These are phyloP conservation scores for Ictinia mississippiensis DNA, from an alignment of 2,797 vertebrate species.

Conservation along the genomic window DNA sequence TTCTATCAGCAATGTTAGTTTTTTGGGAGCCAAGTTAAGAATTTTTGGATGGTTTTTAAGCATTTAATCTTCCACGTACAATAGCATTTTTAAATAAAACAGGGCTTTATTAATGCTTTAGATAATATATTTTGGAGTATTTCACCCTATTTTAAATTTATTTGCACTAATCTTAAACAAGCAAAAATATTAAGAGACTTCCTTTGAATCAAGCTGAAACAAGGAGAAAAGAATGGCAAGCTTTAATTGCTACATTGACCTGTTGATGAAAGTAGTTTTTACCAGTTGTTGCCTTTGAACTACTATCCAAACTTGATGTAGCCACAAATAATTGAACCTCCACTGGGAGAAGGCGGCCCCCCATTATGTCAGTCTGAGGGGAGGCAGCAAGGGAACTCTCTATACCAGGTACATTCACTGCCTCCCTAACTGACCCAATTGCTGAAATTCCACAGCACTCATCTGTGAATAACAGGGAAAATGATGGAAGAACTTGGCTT, in stretches of 20 bases:
- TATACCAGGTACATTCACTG: background rate
- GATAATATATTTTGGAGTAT: background rate
- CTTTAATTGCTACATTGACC: background rate
- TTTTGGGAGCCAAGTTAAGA: background rate
- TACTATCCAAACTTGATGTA: background rate
- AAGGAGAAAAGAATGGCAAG: background rate
- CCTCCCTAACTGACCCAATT: background rate
- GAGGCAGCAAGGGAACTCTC: background rate
- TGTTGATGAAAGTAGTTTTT: background rate
- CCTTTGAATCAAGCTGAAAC: background rate
- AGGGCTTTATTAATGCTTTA: background rate
- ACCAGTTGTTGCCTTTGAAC: background rate
- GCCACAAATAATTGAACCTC: background rate
- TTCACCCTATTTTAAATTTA: background rate
- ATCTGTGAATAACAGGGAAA: constrained; percentile 19
- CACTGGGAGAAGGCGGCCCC: background rate
- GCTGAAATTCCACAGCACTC: constrained; percentile 36
- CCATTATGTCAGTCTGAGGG: background rate
- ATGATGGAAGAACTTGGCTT: background rate
- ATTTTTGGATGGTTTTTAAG: background rate
- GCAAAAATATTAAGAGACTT: background rate
- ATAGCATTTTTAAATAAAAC: background rate
- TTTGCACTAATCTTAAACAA: background rate
- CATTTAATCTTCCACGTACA: background rate
- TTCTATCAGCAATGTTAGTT: background rate